Conservation (phyloP, 2,113 vertebrate species). For the Hucho hucho region DNA sequence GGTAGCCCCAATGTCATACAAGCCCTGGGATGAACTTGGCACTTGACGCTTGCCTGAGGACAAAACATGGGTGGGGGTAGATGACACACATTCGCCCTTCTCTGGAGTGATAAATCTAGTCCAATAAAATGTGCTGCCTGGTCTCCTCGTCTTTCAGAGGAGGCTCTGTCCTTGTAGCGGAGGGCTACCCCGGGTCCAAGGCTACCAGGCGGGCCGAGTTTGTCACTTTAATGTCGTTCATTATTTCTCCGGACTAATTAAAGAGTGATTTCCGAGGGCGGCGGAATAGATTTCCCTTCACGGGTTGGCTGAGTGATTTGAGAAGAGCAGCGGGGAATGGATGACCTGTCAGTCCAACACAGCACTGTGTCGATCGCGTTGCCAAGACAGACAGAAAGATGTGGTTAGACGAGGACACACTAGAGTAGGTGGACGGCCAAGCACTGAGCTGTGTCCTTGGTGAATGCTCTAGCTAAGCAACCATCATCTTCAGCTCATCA, state of each 20-base stretch:
- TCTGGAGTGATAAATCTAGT: not conserved
- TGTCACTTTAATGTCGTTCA: constrained; percentile 6
- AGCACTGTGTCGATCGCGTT: not conserved
- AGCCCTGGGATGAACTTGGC: not conserved
- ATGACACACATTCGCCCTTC: not conserved
- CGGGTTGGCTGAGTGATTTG: not conserved
- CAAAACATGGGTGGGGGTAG: not conserved
- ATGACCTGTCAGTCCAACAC: not conserved
- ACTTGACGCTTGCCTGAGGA: not conserved
- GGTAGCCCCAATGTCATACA: not conserved
- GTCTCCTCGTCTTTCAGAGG: not conserved
- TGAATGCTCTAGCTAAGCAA: too few species aligned
- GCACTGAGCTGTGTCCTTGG: not conserved
- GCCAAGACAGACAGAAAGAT: not conserved
- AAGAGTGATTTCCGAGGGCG: not conserved
- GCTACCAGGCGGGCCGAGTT: not conserved
- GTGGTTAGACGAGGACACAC: not conserved
- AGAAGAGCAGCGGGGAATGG: not conserved
- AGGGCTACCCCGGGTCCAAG: not conserved
- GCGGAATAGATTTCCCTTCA: not conserved
- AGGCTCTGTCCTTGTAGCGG: not conserved
- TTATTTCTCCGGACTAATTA: not conserved
- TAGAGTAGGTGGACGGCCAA: not conserved
- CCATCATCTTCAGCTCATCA: too few species aligned
- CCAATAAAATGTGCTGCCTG: not conserved